Evolutionary conservation across 2,113 vertebrate species (phyloP), one percentile per base, ranked within the genome.

Genomic region (Morone saxatilis): DNA sequence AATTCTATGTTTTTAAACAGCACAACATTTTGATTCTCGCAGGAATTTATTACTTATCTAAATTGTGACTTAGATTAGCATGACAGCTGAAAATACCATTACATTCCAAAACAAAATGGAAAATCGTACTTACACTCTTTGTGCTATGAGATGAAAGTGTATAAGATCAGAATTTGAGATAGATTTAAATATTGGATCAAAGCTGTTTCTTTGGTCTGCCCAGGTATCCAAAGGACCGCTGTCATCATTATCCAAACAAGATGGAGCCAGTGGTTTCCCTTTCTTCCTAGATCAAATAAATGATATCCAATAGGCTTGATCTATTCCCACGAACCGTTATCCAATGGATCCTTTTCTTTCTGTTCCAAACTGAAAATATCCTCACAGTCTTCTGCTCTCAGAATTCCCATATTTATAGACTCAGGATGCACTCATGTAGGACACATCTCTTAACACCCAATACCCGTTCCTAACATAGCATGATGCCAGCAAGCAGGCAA

Each of bases 261-360:
- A 76, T 2, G 0, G 65, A 48, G 78, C 71, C 71, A 80, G 56
- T 36, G 61, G 60, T 77, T 76, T 78, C 60, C 63, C 75, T 89
- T 89, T 91, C 82, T 84, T 91, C 84, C 13, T 20, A 3, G 67
- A 86, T 89, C 78, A 89, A 78, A 81, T 73, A 79, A 76, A 54
- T 71, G 75, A 20, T 61, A 86, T 89, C 78, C 90, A 83, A 75
- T 43, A 53, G 63, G 78, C 68, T 86, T 62, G 71, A 83, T 89
- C 56, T 60, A 13, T 51, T 81, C 87, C 80, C 63, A 41, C 40
- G 67, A 81, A 57, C 71, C 60, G 74, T 68, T 65, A 63, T 77
- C 38, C 62, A 76, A 54, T 61, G 62, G 17, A 47, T 41, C 22
- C 45, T 75, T 76, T 69, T 86, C 43, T 78, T 79, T 68, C 71